A percentile compares a stretch with the other conserved stretches of the same genome.
Evolutionary conservation across 2,888 invertebrate genomes (phyloP).

Genomic region (Hirtodrosophila alboralis): DNA sequence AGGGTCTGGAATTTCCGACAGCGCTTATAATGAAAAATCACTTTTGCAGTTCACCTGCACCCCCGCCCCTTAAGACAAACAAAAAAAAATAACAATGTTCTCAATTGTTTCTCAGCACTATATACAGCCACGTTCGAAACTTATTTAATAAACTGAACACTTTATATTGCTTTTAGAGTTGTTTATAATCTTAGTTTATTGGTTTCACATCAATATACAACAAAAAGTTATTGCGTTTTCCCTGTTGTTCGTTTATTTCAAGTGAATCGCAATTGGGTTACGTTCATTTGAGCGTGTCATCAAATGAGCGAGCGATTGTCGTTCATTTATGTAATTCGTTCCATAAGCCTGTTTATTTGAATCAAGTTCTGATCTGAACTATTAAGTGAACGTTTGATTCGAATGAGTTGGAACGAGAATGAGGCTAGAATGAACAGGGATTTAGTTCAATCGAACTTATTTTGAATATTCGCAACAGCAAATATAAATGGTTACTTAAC

Average conservation of each 20-base stretch:
- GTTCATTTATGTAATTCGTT: slow-evolving; percentile 10
- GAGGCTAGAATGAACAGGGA: too few species aligned
- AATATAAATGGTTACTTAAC: too few species aligned
- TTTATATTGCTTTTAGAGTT: slow-evolving; percentile 28
- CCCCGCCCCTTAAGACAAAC: slow-evolving; percentile 44
- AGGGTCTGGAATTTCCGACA: slow-evolving; percentile 45
- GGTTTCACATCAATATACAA: slow-evolving; percentile 24
- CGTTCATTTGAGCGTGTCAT: slow-evolving; percentile 6
- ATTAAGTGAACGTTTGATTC: too few species aligned
- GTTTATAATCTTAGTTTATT: slow-evolving; percentile 2
- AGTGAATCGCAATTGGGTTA: slow-evolving; percentile 43
- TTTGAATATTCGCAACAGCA: too few species aligned
- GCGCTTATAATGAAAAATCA: slow-evolving; percentile 38
- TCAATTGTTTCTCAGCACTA: slow-evolving; percentile 3
- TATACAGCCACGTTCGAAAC: slow-evolving; percentile 18
- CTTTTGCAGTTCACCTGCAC: slow-evolving; percentile 31
- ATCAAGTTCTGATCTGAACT: neutral
- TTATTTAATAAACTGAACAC: slow-evolving; percentile 16
- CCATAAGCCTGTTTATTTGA: slow-evolving; percentile 12
- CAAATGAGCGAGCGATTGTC: too few species aligned
- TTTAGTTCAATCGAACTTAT: too few species aligned
- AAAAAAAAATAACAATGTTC: slow-evolving; percentile 39
- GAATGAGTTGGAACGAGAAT: too few species aligned
- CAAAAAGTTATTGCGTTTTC: slow-evolving; percentile 62
- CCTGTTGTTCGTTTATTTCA: slow-evolving; percentile 44